Percentiles rank a stretch among this genome's conserved stretches.
Evolutionary conservation across 2,113 vertebrate species (phyloP).

Genomic region (Phaethornis superciliosus): DNA sequence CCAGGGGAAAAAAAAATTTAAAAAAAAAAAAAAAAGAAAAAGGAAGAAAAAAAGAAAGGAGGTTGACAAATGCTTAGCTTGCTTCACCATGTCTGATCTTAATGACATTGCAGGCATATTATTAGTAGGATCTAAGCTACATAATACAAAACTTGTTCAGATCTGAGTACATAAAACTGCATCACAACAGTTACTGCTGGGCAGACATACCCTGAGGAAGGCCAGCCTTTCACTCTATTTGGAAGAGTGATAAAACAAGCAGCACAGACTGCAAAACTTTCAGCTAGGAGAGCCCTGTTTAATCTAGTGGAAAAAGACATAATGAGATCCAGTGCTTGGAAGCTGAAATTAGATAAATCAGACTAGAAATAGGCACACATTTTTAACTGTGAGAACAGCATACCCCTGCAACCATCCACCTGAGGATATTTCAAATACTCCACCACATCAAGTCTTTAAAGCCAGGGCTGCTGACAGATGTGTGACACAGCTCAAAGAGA

Average conservation of each 20-base stretch:
- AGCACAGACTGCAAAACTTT: neutral
- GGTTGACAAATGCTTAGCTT: neutral
- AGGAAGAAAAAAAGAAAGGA: neutral
- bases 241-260: neutral
- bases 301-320: constrained; percentile 39
- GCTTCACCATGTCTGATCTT: neutral
- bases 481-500: neutral
- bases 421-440: neutral
- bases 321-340: constrained; percentile 1
- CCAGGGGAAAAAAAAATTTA: neutral
- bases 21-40: neutral
- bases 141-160: neutral
- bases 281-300: neutral
- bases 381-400: neutral
- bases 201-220: neutral
- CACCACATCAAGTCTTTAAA: neutral
- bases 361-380: neutral
- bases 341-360: constrained; percentile 38
- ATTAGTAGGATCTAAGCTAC: neutral
- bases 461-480: neutral
- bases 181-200: neutral
- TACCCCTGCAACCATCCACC: neutral
- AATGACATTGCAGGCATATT: neutral
- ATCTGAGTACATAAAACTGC: neutral
- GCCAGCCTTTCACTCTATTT: neutral